Percentiles rank a stretch among this genome's conserved stretches.
Evolutionary conservation across 2,797 vertebrate species (phyloP).

Genomic region (Dromococcyx pavoninus): DNA sequence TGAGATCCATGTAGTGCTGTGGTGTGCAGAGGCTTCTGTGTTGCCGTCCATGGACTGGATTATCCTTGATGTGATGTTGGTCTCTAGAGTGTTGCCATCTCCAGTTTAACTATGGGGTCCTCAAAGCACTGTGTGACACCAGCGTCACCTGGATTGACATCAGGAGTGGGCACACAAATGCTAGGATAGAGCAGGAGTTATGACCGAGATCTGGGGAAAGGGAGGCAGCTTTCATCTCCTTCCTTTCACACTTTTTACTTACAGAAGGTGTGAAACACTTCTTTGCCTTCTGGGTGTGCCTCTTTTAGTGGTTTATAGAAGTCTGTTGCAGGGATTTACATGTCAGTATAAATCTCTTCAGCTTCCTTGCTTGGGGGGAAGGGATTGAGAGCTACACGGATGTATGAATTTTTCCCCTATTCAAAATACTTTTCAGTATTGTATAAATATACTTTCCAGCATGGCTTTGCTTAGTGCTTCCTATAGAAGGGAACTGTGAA

Average conservation of each 20-base stretch:
- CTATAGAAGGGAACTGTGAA: background rate
- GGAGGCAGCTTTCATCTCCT: background rate
- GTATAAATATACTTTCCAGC: background rate
- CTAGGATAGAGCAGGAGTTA: background rate
- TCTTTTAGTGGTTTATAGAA: background rate
- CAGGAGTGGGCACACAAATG: background rate
- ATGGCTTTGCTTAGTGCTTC: background rate
- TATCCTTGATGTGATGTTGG: background rate
- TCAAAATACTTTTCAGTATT: background rate
- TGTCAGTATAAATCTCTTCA: conserved; percentile 17
- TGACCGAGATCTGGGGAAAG: background rate
- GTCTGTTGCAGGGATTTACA: background rate
- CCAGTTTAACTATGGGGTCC: background rate
- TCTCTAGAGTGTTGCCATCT: background rate
- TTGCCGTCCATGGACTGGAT: background rate
- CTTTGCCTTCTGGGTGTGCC: conserved; percentile 22
- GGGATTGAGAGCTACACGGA: background rate
- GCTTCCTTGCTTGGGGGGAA: background rate
- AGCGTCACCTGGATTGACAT: background rate
- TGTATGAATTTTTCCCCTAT: background rate
- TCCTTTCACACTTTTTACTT: background rate
- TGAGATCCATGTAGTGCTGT: background rate
- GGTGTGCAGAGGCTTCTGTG: background rate
- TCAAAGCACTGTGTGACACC: background rate
- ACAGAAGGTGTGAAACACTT: background rate